Evolutionary conservation across 2,113 vertebrate species (phyloP).

Genomic region (Equus przewalskii): DNA sequence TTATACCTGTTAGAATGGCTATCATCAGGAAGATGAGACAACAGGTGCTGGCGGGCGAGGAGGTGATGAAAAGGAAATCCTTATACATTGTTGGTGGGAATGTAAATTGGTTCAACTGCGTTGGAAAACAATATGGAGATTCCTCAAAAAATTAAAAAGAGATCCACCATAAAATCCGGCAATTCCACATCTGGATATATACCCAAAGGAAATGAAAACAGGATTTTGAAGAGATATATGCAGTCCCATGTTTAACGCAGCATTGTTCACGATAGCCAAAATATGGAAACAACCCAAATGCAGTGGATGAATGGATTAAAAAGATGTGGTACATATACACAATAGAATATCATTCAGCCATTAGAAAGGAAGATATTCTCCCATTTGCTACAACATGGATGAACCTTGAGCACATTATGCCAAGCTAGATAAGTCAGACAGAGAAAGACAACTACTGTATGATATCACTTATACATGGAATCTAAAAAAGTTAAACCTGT

Average conservation of each 20-base stretch:
- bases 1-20: too few relatives aligned
- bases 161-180: not conserved
- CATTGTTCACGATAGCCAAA: not conserved
- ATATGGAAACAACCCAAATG: not conserved
- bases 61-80: too few relatives aligned
- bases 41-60: too few relatives aligned
- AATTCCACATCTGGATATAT: not conserved
- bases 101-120: too few relatives aligned
- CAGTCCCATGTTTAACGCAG: not conserved
- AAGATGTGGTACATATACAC: too few relatives aligned
- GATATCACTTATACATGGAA: not conserved
- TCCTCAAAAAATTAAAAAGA: not conserved
- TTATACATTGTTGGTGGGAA: too few relatives aligned
- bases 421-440: not conserved
- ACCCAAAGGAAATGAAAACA: not conserved
- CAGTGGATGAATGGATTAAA: not conserved
- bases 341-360: too few relatives aligned
- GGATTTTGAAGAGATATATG: not conserved
- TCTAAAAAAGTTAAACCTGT: not conserved
- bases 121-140: too few relatives aligned
- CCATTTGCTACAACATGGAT: not conserved
- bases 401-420: not conserved
- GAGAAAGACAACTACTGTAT: not conserved
- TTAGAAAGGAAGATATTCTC: not conserved
- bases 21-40: too few relatives aligned